A percentile compares a stretch with the other conserved stretches of the same genome.
These are phyloP conservation scores for Macrotrachela quadricornifera DNA, from an alignment of 1,140 invertebrate species.

Conservation along the genomic window DNA sequence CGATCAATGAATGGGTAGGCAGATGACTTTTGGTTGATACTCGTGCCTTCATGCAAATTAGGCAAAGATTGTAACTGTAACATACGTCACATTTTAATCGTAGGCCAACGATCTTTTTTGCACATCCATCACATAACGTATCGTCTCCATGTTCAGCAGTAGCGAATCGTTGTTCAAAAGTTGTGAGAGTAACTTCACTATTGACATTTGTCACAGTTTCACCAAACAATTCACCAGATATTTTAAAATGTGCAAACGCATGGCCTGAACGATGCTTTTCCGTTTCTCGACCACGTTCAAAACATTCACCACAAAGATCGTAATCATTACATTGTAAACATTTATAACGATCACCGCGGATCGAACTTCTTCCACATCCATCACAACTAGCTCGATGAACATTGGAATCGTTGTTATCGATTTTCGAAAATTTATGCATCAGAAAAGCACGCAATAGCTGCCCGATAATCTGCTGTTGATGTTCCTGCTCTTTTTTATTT, in stretches of 20 bases:
- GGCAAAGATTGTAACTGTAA: background rate
- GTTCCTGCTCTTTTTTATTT: too few relatives aligned
- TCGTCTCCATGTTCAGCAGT: background rate
- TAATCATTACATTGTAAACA: background rate
- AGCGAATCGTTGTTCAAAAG: too few relatives aligned
- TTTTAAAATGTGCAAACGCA: background rate
- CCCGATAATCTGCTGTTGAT: too few relatives aligned
- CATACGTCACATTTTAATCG: background rate
- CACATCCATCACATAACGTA: background rate
- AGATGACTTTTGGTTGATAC: background rate
- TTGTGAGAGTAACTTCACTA: too few relatives aligned
- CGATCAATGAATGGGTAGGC: background rate
- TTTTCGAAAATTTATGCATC: too few relatives aligned
- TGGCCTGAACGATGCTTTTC: background rate
- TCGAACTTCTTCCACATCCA: too few relatives aligned
- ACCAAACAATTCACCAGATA: background rate
- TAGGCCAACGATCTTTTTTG: background rate
- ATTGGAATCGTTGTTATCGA: too few relatives aligned
- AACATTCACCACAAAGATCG: background rate
- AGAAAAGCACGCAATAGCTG: too few relatives aligned
- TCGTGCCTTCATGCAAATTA: background rate
- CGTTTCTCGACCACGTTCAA: background rate
- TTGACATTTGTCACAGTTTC: too few relatives aligned
- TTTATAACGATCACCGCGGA: background rate
- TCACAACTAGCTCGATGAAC: too few relatives aligned